Conservation (phyloP, 2,888 invertebrate genomes). For the Laspeyria flexula region DNA sequence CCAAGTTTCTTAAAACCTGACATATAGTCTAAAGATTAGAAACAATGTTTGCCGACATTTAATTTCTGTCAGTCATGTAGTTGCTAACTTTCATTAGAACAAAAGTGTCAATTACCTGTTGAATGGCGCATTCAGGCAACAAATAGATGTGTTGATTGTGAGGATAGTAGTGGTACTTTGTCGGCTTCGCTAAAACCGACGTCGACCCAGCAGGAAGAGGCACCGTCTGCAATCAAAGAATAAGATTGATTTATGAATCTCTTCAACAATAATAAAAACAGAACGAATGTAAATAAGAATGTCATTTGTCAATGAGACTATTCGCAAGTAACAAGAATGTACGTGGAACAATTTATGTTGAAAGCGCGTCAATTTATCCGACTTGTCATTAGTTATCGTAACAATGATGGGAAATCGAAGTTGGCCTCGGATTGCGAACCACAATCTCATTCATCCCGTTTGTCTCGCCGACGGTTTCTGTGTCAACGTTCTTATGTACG, state of each 20-base stretch:
- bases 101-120: slow-evolving; percentile 88
- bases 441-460: slow-evolving; percentile 60
- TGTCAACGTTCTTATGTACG: slow-evolving; percentile 59
- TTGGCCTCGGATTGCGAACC: slow-evolving; percentile 57
- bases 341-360: slow-evolving; percentile 53
- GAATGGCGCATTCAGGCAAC: slow-evolving; percentile 97
- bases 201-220: slow-evolving; percentile 89
- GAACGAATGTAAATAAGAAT: slow-evolving; percentile 38
- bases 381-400: slow-evolving; percentile 65
- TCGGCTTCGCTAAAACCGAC: slow-evolving; percentile 92
- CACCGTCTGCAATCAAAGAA: slow-evolving; percentile 88
- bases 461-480: slow-evolving; percentile 58
- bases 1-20: slow-evolving; percentile 17
- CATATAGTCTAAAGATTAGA: slow-evolving; percentile 19
- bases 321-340: slow-evolving; percentile 42
- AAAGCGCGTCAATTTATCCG: slow-evolving; percentile 65
- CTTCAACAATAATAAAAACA: slow-evolving; percentile 12
- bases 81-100: slow-evolving; percentile 35
- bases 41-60: slow-evolving; percentile 28
- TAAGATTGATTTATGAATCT: slow-evolving; percentile 41
- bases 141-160: slow-evolving; percentile 97
- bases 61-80: slow-evolving; percentile 25
- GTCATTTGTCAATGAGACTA: slow-evolving; percentile 40
- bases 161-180: slow-evolving; percentile 97
- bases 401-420: slow-evolving; percentile 72